Base-by-base conservation (phyloP, 2,113 vertebrate species). In the Melanocharis versteri region DNA sequence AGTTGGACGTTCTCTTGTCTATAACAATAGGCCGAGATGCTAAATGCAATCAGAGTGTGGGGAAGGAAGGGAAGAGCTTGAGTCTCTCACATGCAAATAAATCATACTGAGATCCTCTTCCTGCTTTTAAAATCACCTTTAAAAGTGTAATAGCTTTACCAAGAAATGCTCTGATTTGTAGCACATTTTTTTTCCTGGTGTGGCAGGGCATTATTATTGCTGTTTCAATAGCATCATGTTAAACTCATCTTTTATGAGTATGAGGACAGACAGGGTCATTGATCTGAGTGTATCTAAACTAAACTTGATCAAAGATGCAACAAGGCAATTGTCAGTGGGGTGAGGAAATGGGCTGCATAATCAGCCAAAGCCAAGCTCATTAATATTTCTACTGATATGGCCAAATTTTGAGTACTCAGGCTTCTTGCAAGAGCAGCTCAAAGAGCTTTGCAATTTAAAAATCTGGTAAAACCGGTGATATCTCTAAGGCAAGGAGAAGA, bases 1-100 rank as follows among this genome's bases (percentile, higher is more conserved):
- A 96, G 96, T 81, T 96, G 96, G 93, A 87, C 17, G 2, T 95
- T 95, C 92, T 92, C 83, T 80, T 96, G 94, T 96, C 96, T 90
- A 75, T 93, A 83, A 57, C 94, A 96, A 83, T 94, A 94, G 96
- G 68, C 83, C 8, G 57, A 57, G 56, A 48, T 4, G 5, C 61
- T 92, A 94, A 92, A 92, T 64, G 93, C 64, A 84, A 33, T 90
- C 87, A 44, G 76, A 50, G 28, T 19, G 3, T 33, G 48, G 33
- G 84, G 48, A 44, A 0, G 9, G 73, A 56, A 7, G 15, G 68
- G 47, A 73, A 70, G 51, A 78, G 30, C 57, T 64, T 31, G 26
- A 86, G 35, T 53, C 42, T 45, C 68, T 85, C 58, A 76, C 58
- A 42, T 82, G 86, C 76, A 88, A 53, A 64, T 81, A 80, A 90